Conservation (phyloP, 2,797 vertebrate species). For the Gymnocypris eckloni region DNA sequence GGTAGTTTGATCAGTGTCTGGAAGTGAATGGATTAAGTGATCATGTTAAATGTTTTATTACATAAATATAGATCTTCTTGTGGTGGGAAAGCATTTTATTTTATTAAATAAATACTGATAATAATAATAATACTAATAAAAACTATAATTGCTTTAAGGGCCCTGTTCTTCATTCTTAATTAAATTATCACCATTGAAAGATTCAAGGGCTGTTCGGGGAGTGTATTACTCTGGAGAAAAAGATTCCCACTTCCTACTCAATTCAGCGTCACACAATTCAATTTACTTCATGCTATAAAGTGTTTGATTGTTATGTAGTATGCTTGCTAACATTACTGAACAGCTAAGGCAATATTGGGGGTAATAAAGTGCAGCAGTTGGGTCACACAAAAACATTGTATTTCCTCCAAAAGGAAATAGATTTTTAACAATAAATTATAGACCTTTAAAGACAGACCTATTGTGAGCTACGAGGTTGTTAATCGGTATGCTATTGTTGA, state of each 20-base stretch:
- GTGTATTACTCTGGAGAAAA: slow-evolving; percentile 17
- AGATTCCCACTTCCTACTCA: slow-evolving; percentile 16
- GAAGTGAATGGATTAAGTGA: background rate
- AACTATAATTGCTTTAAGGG: slow-evolving; percentile 3
- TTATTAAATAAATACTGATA: background rate
- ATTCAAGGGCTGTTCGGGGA: slow-evolving; percentile 16
- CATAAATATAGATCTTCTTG: slow-evolving; percentile 20
- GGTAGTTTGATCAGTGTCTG: slow-evolving; percentile 11
- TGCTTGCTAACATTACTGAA: background rate
- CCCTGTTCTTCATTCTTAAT: slow-evolving; percentile 38
- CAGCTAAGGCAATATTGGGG: background rate
- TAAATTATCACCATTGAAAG: slow-evolving; percentile 32
- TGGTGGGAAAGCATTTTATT: slow-evolving; percentile 13
- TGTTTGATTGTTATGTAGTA: slow-evolving; percentile 1
- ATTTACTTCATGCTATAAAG: slow-evolving; percentile 15
- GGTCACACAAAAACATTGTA: background rate
- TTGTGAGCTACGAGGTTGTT: background rate
- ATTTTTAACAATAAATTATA: background rate
- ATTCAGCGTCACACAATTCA: background rate
- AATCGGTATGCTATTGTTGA: background rate
- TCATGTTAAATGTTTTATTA: slow-evolving; percentile 1
- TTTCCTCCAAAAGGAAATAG: background rate
- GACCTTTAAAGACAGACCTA: background rate
- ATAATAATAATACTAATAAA: background rate
- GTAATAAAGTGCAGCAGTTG: background rate